Percentiles rank a stretch among this genome's conserved stretches.
These are phyloP conservation scores for Phylloscopus collybita DNA, from an alignment of 2,797 vertebrate species.

Conservation along the genomic window DNA sequence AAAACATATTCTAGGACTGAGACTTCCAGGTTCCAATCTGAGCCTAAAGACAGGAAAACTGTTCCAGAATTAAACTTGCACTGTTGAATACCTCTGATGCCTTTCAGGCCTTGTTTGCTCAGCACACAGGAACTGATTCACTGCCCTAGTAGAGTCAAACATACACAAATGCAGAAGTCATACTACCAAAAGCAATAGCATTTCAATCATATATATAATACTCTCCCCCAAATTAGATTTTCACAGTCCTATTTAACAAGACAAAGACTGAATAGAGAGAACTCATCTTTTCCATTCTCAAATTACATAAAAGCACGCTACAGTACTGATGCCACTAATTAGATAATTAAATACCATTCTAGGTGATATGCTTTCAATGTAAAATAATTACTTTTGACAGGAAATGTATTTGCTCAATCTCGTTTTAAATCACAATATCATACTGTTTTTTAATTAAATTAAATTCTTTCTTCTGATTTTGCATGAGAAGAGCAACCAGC, in stretches of 20 bases:
- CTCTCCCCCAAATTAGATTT: constrained; percentile 55
- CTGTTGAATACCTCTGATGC: not conserved
- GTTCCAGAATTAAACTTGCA: not conserved
- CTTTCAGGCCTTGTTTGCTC: not conserved
- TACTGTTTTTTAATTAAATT: constrained; percentile 61
- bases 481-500: constrained; percentile 20
- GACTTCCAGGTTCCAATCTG: not conserved
- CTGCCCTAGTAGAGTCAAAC: not conserved
- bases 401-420: constrained; percentile 65
- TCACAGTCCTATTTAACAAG: constrained; percentile 60
- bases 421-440: constrained; percentile 62
- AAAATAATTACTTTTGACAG: constrained; percentile 73
- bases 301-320: constrained; percentile 14
- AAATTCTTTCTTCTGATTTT: constrained; percentile 25
- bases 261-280: constrained; percentile 47
- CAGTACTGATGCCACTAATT: constrained; percentile 59
- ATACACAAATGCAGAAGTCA: constrained; percentile 22
- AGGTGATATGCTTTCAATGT: constrained; percentile 68
- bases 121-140: not conserved
- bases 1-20: not conserved
- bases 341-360: constrained; percentile 74
- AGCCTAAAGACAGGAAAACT: not conserved
- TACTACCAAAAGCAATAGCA: constrained; percentile 15
- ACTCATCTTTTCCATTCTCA: constrained; percentile 40
- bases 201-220: constrained; percentile 31